Percentiles rank a stretch among this genome's conserved stretches.
phyloP scores from a whole-genome alignment of 2,888 invertebrate genomes.

The Hydrotaea cyrtoneurina region DNA sequence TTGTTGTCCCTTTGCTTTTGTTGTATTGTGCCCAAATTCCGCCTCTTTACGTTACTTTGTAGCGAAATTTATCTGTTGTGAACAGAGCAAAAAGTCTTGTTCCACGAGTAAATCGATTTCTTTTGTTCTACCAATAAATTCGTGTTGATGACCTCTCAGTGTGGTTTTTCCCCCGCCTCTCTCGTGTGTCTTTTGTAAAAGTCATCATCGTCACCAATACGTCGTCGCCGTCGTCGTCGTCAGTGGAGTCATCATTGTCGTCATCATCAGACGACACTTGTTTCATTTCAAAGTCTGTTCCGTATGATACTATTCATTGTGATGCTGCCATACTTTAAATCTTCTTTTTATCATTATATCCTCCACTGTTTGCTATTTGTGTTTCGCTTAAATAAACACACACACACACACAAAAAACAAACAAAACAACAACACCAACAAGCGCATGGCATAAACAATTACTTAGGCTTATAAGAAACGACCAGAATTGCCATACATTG shows the following conservation, averaged over 20 bases:
- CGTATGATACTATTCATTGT: constrained; percentile 36
- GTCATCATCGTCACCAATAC: constrained; percentile 6
- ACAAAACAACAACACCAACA: neutral
- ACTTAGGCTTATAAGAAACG: neutral
- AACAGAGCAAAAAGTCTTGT: constrained; percentile 4
- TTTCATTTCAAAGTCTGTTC: constrained; percentile 5
- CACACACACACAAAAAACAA: neutral
- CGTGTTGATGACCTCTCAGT: constrained; percentile 28
- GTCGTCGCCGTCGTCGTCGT: neutral
- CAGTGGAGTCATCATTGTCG: neutral
- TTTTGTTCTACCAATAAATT: constrained; percentile 10
- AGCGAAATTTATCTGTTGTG: too few relatives aligned
- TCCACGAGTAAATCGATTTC: constrained; percentile 28
- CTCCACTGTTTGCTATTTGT: constrained; percentile 6
- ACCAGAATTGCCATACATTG: constrained; percentile 23
- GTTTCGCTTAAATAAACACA: constrained; percentile 28
- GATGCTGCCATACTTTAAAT: constrained; percentile 9
- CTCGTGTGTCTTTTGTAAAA: neutral
- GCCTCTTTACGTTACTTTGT: too few relatives aligned
- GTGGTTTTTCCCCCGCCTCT: neutral
- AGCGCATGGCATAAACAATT: constrained; percentile 12
- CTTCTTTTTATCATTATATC: constrained; percentile 8
- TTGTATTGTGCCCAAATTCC: too few relatives aligned
- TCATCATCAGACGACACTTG: constrained; percentile 20
- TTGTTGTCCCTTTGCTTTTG: too few relatives aligned